Percentiles rank a stretch among this genome's conserved stretches.
Conservation (phyloP, 2,797 vertebrate species). For the Sciaenops ocellatus region DNA sequence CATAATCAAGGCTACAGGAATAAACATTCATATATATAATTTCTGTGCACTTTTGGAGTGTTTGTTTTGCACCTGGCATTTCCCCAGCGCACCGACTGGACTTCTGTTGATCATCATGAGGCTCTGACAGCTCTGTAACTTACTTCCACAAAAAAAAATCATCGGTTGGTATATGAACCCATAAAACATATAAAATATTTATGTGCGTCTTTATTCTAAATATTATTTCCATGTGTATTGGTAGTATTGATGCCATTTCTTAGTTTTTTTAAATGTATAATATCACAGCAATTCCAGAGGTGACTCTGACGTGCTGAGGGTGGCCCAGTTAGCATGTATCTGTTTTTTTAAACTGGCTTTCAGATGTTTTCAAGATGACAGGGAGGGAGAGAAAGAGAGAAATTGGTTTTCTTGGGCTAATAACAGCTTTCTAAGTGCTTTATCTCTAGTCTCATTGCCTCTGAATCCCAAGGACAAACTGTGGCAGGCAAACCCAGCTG, state of each 20-base stretch:
- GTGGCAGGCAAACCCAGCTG: slow-evolving; percentile 32
- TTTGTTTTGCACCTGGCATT: slow-evolving; percentile 11
- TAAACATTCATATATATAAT: neutral
- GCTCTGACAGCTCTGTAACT: neutral
- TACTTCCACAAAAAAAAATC: neutral
- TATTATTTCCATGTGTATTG: neutral
- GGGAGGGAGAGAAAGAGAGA: neutral
- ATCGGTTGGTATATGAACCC: too few species aligned
- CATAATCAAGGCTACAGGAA: neutral
- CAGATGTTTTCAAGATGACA: neutral
- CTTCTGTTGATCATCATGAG: neutral
- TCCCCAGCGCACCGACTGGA: neutral
- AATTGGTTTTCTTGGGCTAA: slow-evolving; percentile 15
- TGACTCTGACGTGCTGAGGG: neutral
- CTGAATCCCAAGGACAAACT: slow-evolving; percentile 65
- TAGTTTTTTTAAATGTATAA: too few species aligned
- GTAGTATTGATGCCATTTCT: neutral
- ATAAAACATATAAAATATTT: too few species aligned
- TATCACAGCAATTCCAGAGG: neutral
- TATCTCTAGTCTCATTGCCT: slow-evolving; percentile 53
- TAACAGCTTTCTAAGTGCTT: slow-evolving; percentile 36
- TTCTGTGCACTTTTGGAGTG: neutral
- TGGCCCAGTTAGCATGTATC: too few species aligned
- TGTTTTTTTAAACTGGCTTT: slow-evolving; percentile 10
- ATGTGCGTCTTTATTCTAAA: neutral